Evolutionary conservation across 2,797 vertebrate species (phyloP), one percentile per base, ranked within the genome.

Genomic region (Peromyscus attwateri): DNA sequence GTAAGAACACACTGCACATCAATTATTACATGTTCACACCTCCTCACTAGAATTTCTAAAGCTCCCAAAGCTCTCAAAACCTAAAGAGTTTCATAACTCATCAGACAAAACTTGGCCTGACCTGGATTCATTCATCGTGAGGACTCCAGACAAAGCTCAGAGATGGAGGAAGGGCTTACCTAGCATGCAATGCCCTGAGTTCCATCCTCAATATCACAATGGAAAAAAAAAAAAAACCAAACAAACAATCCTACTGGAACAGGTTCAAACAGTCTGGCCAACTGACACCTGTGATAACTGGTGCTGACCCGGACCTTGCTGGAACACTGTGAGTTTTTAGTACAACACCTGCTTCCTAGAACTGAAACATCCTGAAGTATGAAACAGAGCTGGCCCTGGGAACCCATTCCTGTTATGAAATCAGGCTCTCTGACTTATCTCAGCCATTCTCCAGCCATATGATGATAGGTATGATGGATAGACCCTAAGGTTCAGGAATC

Each of bases 61-160:
- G 64, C 11, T 60, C 27, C 49, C 52, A 60, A 80, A 79, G 31
- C 49, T 96, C 75, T 84, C 79, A 84, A 95, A 95, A 49, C 8
- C 27, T 40, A 34, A 66, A 89, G 8, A 66, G 92, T 95, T 85
- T 92, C 75, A 49, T 87, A 70, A 88, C 64, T 93, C 37, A 80
- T 89, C 91, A 92, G 79, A 57, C 64, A 96, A 76, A 94, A 81
- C 64, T 75, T 94, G 87, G 94, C 82, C 70, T 94, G 75, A 55
- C 40, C 34, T 89, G 89, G 70, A 91, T 83, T 87, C 9, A 46
- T 94, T 70, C 34, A n/a, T 60, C 16, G 13, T 31, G 27, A 60
- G n/a, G 70, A 75, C 87, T 89, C 40, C 16, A 17, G 68, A 21
- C 16, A 60, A 19, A 89, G 87, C 52, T 89, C 52, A 34, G 27